Evolutionary conservation across 2,797 vertebrate genomes (phyloP), one percentile per base, ranked within the genome.

Genomic region (Malacoctenus gilli): DNA sequence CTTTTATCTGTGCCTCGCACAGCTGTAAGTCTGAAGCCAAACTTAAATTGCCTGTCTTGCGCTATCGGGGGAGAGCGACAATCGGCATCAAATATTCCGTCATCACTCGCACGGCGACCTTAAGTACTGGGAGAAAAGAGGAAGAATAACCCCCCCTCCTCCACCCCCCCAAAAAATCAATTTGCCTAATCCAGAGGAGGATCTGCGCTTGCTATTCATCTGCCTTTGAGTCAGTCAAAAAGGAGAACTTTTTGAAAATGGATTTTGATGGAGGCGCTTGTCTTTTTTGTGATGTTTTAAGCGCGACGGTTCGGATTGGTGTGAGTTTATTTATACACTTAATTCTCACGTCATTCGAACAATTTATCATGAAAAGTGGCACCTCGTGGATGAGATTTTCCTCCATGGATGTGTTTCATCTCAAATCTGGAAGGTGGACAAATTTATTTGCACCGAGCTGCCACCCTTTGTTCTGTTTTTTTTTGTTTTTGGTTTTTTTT

Each of bases 31-130:
- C 58, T 56, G 23, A 66, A 41, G 22, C 38, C 30, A 71, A 71
- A 69, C 60, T 50, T 61, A 82, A 80, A 85, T 71, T 55, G 59
- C 68, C 64, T 69, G 54, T 58, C 70, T 68, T 42, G 67, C 58
- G 38, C 63, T 67, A 65, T 85, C 68, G 37, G 71, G 20, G 31
- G 58, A 64, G 43, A 48, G 60, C 37, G 36, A 64, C 59, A 62
- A 75, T 80, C 59, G 68, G 46, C 54, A 74, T 80, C 39, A 62
- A 68, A 36, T 68, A 67, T 66, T 65, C 52, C 23, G 41, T 36
- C 63, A 64, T 72, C 35, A 55, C 5, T 2, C 25, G 6, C 9
- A 9, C 25, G 6, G 18, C 7, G 3, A 25, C 42, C 64, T 20
- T 37, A 62, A 58, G 67, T 69, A 51, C 70, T 20, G 46, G 2